phyloP scores from a whole-genome alignment of 2,113 vertebrate genomes.

The Octodon degus region DNA sequence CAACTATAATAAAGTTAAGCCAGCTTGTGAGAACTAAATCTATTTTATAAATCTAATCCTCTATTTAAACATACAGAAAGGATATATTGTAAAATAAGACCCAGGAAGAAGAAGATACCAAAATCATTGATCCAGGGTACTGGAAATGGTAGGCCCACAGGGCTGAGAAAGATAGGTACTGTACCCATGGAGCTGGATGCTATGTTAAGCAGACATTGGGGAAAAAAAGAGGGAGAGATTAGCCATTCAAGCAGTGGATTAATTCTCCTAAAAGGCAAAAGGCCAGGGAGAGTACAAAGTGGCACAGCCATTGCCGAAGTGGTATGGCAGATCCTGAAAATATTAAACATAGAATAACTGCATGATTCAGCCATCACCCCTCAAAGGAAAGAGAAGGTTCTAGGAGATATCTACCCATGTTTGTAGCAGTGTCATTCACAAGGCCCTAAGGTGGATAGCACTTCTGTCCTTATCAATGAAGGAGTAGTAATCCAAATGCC shows the following conservation, averaged over 20 bases:
- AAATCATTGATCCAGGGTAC: too few species aligned
- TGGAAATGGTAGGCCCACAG: too few species aligned
- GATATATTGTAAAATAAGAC: constrained; percentile 38
- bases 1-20: background rate
- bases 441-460: background rate
- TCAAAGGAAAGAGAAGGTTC: background rate
- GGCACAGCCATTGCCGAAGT: accelerated
- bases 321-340: accelerated
- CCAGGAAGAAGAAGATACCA: background rate
- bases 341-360: background rate
- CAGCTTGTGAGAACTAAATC: background rate
- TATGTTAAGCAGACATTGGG: background rate
- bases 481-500: too few species aligned
- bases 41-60: constrained; percentile 18
- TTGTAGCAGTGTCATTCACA: background rate
- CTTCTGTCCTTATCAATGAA: background rate
- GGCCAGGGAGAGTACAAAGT: background rate
- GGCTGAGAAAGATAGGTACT: background rate
- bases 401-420: accelerated
- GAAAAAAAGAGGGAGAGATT: too few species aligned
- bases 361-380: background rate
- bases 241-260: background rate
- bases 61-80: background rate
- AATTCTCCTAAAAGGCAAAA: background rate
- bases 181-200: background rate